Conservation (phyloP, 2,797 vertebrate genomes). For the Hippocampus kuda region DNA sequence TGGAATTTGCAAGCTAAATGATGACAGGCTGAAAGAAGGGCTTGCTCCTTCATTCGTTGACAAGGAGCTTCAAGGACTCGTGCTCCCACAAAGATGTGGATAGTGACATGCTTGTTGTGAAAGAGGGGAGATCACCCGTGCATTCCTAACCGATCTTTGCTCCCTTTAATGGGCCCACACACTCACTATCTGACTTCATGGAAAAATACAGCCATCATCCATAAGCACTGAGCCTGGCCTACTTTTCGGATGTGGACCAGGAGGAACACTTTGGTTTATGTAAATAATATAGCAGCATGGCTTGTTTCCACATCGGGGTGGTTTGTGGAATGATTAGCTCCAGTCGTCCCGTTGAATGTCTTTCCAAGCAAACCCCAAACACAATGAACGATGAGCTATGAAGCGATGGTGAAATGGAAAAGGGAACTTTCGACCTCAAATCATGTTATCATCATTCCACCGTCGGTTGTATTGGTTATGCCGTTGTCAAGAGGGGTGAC, state of each 20-base stretch:
- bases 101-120: conserved; percentile 4
- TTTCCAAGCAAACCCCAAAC: not conserved
- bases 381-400: not conserved
- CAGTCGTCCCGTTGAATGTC: not conserved
- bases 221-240: conserved; percentile 31
- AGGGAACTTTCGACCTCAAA: not conserved
- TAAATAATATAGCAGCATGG: conserved; percentile 51
- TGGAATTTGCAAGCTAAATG: conserved; percentile 42
- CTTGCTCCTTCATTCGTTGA: conserved; percentile 15
- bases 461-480: too few species aligned
- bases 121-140: conserved; percentile 1
- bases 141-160: not conserved
- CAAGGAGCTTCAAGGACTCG: conserved; percentile 22
- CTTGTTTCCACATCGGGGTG: conserved; percentile 13
- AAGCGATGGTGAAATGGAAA: conserved; percentile 14
- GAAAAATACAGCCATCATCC: conserved; percentile 10
- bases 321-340: conserved; percentile 16
- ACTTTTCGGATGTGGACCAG: conserved; percentile 35
- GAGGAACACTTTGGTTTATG: conserved; percentile 35
- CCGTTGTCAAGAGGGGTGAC: too few species aligned
- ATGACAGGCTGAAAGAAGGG: conserved; percentile 16
- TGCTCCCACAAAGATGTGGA: conserved; percentile 6
- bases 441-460: not conserved
- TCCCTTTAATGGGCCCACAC: conserved; percentile 3
- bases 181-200: conserved; percentile 5